Evolutionary conservation across 2,888 invertebrate genomes (phyloP), one percentile per base, ranked within the genome.

Genomic region (Chesias legatella): DNA sequence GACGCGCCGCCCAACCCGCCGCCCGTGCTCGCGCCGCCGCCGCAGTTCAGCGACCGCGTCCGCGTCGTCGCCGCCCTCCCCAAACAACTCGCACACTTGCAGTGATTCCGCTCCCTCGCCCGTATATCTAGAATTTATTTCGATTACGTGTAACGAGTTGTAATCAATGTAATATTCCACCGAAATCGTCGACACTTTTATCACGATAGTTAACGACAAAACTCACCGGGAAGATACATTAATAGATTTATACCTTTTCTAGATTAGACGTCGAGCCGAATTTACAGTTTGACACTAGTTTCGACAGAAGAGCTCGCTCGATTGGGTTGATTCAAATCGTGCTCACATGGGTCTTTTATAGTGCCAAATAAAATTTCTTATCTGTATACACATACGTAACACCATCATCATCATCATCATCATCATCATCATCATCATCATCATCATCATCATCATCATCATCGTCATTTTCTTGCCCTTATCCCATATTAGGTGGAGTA

Each of bases 11-110:
- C 65, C 65, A 48, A 66, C 54, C 41, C 72, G 42, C 66, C 65
- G 40, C 77, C 95, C 8, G 88, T 94, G 51, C 86, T 95, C 47
- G 95, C 95, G 11, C 96, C 96, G 24, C 97, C 96, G 23, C 96
- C 96, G 24, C 96, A 97, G 81, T 97, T 97, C 85, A 95, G 94
- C 79, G 96, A 96, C 83, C 90, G 93, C 60, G 95, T 94, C 39
- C 90, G 95, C 58, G 95, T 96, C 55, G 94, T 96, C 36, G 95
- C 94, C 41, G 93, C 95, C 47, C 91, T 95, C 70, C 95, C 95
- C 54, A 96, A 96, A 83, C 90, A 84, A 34, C 76, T 85, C 28
- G 86, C 90, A 44, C 84, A 89, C 45, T 67, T 88, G 50, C 90
- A 89, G 60, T 80, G 58, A 46, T 11, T 33, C 26, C n/a, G n/a